phyloP scores from a whole-genome alignment of 2,113 vertebrate species.

The Otolemur garnettii region DNA sequence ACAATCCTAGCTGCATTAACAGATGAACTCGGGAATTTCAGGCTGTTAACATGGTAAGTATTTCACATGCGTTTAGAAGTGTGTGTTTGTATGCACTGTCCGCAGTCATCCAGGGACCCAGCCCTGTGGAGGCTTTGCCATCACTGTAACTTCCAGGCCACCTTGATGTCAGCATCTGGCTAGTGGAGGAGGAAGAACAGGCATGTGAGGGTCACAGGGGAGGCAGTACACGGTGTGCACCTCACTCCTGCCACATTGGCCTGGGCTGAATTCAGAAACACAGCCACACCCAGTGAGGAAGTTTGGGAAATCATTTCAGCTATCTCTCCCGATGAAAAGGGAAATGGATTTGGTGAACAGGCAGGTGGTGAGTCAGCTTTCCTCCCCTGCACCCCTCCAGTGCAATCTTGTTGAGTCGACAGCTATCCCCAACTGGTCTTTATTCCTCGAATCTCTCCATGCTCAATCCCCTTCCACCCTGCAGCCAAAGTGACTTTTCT shows the following conservation, averaged over 20 bases:
- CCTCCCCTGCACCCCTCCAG: neutral
- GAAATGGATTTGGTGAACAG: neutral
- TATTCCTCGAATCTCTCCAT: neutral
- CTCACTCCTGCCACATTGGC: neutral
- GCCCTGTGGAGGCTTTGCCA: neutral
- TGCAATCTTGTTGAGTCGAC: neutral
- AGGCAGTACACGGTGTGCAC: fast-evolving
- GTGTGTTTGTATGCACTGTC: neutral
- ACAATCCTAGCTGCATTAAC: neutral
- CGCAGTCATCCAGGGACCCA: neutral
- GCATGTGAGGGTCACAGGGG: neutral
- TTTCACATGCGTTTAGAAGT: neutral
- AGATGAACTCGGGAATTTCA: neutral
- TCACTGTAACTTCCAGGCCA: neutral
- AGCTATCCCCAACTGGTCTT: neutral
- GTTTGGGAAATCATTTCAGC: neutral
- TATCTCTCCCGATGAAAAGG: neutral
- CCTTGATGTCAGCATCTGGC: neutral
- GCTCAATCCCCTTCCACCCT: neutral
- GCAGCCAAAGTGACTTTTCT: neutral
- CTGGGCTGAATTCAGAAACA: neutral
- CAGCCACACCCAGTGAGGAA: too few species aligned
- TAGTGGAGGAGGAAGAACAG: neutral
- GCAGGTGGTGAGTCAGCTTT: neutral
- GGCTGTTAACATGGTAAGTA: neutral